Conservation (phyloP, 1,140 invertebrate species). For the Anadara kagoshimensis region DNA sequence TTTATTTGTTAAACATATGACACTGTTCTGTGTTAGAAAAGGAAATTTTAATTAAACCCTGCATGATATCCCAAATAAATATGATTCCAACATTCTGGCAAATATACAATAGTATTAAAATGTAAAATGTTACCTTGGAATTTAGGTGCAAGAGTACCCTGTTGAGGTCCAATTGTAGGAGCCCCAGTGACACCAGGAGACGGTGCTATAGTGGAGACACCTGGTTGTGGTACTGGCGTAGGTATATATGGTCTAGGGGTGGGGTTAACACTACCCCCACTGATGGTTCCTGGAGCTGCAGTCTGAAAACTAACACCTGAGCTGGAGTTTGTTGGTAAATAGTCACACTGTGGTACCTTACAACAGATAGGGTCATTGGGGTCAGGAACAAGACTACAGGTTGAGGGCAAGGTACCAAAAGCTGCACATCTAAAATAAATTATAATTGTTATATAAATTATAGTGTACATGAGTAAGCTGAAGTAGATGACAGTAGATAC, state of each 20-base stretch:
- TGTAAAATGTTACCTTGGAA: slow-evolving; percentile 10
- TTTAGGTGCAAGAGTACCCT: slow-evolving; percentile 25
- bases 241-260: slow-evolving; percentile 27
- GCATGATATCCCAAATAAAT: no score
- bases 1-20: no score
- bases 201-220: slow-evolving; percentile 16
- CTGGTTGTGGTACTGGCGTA: slow-evolving; percentile 12
- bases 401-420: slow-evolving; percentile 45
- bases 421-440: slow-evolving; percentile 50
- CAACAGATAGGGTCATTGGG: slow-evolving; percentile 58
- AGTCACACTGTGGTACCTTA: slow-evolving; percentile 54
- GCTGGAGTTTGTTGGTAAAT: slow-evolving; percentile 29
- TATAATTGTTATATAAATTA: no score
- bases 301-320: slow-evolving; percentile 29
- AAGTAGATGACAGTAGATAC: no score
- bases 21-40: no score
- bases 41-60: no score
- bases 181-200: not conserved
- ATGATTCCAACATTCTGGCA: no score
- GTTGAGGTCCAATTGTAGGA: not conserved
- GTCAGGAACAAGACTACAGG: slow-evolving; percentile 53
- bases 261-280: slow-evolving; percentile 38
- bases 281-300: slow-evolving; percentile 49
- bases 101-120: not conserved
- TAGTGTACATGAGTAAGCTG: no score